These are phyloP conservation scores for Stenurella melanura DNA, from an alignment of 2,888 invertebrate genomes.

Conservation along the genomic window DNA sequence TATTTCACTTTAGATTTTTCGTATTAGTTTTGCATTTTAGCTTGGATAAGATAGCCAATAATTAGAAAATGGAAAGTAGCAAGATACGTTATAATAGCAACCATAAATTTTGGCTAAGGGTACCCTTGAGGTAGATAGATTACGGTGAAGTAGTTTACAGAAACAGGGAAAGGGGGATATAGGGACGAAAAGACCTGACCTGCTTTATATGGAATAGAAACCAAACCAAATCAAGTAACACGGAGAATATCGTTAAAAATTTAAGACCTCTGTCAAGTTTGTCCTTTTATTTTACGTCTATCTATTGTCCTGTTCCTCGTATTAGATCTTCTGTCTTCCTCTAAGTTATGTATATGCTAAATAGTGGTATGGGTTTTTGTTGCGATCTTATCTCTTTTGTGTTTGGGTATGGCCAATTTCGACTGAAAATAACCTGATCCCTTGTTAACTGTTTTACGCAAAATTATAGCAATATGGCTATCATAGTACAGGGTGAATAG, in stretches of 20 bases:
- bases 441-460: conserved; percentile 16
- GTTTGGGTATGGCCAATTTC: conserved; percentile 18
- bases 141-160: neutral
- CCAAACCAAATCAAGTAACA: conserved; percentile 8
- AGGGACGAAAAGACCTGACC: conserved; percentile 8
- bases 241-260: conserved; percentile 15
- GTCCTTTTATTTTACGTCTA: conserved; percentile 15
- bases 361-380: conserved; percentile 17
- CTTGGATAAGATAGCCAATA: neutral
- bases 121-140: conserved; percentile 10
- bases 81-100: neutral
- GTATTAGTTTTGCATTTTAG: neutral
- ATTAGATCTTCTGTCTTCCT: conserved; percentile 5
- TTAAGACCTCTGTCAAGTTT: conserved; percentile 13
- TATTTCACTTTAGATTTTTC: too few species aligned
- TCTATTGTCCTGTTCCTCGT: conserved; percentile 21
- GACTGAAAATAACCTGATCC: conserved; percentile 20
- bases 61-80: neutral
- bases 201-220: conserved; percentile 24
- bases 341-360: conserved; percentile 31
- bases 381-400: conserved; percentile 20
- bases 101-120: conserved; percentile 16
- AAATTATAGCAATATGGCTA: neutral
- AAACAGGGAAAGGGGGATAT: neutral
- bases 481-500: too few species aligned